These are phyloP conservation scores for Promerops cafer DNA, from an alignment of 2,113 vertebrate genomes.

Conservation along the genomic window DNA sequence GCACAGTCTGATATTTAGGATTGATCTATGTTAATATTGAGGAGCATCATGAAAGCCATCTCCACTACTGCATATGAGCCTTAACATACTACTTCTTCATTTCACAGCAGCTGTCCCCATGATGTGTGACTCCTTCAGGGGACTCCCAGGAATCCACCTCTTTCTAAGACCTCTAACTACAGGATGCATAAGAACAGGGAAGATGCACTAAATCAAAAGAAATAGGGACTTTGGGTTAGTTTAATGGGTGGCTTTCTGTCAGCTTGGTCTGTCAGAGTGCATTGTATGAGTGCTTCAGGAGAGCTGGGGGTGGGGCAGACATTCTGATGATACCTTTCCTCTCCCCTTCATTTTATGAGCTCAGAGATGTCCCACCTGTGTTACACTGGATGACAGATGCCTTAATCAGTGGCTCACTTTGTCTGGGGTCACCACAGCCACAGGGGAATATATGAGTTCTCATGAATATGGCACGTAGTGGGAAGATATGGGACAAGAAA, in stretches of 20 bases:
- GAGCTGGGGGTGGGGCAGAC: neutral
- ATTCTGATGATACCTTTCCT: neutral
- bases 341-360: neutral
- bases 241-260: neutral
- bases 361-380: neutral
- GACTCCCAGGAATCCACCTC: neutral
- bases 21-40: neutral
- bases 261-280: neutral
- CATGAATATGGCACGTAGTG: neutral
- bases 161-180: neutral
- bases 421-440: neutral
- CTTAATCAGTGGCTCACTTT: neutral
- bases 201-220: neutral
- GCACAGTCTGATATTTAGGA: neutral
- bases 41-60: neutral
- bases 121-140: neutral
- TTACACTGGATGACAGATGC: neutral
- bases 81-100: neutral
- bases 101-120: neutral
- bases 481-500: neutral
- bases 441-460: neutral
- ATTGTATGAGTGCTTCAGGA: neutral
- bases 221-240: neutral
- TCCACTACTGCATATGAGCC: rapidly evolving
- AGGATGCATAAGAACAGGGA: neutral